phyloP scores from a whole-genome alignment of 92 coral and sea anemone genomes.

The Zoanthus solanderi region DNA sequence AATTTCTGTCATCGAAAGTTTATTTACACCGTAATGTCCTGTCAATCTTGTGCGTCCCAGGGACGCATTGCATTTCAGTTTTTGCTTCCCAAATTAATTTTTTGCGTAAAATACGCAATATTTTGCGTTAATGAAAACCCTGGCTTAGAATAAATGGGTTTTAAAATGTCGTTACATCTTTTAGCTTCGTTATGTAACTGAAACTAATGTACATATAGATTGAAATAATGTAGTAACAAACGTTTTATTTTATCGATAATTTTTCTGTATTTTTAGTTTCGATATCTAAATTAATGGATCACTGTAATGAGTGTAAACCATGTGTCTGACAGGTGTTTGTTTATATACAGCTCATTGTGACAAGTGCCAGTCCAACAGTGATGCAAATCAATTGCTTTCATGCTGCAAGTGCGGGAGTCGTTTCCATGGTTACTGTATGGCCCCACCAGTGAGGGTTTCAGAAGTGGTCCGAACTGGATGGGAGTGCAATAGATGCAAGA shows the following conservation, averaged over 20 bases:
- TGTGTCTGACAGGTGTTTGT: neutral
- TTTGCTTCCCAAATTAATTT: too few relatives aligned
- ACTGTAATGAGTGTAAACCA: neutral
- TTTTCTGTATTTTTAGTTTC: neutral
- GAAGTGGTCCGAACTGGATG: constrained; percentile 90
- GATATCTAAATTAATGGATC: neutral
- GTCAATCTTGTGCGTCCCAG: too few relatives aligned
- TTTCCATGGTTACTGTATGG: constrained; percentile 90
- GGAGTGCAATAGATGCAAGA: constrained; percentile 94
- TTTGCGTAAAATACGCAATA: too few relatives aligned
- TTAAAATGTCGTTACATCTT: neutral
- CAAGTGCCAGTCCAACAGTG: constrained; percentile 88
- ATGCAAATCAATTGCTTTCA: constrained; percentile 71
- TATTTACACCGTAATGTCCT: too few relatives aligned
- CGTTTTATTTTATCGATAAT: too few relatives aligned
- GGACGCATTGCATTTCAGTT: too few relatives aligned
- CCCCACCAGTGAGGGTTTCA: constrained; percentile 82
- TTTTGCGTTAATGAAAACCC: too few relatives aligned
- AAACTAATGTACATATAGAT: too few relatives aligned
- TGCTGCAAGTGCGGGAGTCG: constrained; percentile 92
- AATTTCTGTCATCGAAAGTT: too few relatives aligned
- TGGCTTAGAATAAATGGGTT: neutral
- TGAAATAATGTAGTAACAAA: too few relatives aligned
- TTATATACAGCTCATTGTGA: constrained; percentile 83
- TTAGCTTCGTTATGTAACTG: too few relatives aligned